Conservation (phyloP, 2,113 vertebrate genomes). For the Vulpes ferrilata region DNA sequence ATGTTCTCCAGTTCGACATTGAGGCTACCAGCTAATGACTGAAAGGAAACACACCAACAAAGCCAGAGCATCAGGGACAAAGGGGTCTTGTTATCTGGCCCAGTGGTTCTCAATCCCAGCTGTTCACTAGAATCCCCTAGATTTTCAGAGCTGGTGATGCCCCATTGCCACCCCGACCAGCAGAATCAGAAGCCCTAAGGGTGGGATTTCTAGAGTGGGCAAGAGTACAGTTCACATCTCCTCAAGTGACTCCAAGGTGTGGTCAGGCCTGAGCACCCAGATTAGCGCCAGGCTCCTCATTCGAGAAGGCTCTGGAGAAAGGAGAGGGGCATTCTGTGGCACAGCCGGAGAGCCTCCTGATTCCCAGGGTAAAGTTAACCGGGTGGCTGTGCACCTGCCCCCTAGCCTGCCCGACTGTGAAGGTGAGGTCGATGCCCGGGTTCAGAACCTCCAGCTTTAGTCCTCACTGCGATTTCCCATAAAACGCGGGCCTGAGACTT, state of each 20-base stretch:
- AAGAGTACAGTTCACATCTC: not conserved
- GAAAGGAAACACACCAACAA: not conserved
- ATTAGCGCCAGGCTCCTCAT: not conserved
- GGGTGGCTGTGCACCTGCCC: not conserved
- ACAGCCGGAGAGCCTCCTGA: too few species aligned
- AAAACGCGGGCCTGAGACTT: not conserved
- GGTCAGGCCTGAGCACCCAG: not conserved
- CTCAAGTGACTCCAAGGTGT: not conserved
- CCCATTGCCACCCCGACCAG: too few species aligned
- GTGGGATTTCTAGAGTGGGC: not conserved
- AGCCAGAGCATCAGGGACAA: not conserved
- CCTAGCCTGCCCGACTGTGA: not conserved
- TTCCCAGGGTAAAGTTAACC: not conserved
- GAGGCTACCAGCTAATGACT: not conserved
- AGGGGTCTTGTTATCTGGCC: not conserved
- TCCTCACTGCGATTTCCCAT: accelerated
- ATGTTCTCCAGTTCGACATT: accelerated
- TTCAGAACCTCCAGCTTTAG: not conserved
- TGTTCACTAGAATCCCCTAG: not conserved
- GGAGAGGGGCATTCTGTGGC: not conserved
- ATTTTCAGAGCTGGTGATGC: not conserved
- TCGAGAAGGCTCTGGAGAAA: not conserved
- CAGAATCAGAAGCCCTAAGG: not conserved
- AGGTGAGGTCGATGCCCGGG: accelerated
- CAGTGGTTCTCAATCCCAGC: not conserved